Percentiles rank a stretch among this genome's conserved stretches.
Conservation (phyloP, 2,888 invertebrate genomes). For the Chloromyia formosa region DNA sequence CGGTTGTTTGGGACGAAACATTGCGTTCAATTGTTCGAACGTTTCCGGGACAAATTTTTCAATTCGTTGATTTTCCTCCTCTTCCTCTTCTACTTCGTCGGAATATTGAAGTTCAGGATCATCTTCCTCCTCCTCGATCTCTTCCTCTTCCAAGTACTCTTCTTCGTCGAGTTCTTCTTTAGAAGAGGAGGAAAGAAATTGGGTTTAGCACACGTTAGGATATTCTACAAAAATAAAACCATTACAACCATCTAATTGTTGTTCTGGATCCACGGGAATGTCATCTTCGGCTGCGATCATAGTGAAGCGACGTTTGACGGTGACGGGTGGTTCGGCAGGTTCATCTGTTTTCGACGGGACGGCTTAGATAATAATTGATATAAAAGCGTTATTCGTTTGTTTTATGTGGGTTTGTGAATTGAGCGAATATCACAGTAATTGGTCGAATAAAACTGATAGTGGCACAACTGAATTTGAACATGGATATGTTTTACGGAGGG, state of each 20-base stretch:
- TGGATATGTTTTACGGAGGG: no score
- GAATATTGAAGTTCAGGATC: conserved; percentile 47
- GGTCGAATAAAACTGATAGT: background rate
- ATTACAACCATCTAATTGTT: conserved; percentile 57
- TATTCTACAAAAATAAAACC: background rate
- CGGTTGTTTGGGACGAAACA: conserved; percentile 54
- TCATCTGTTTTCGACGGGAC: conserved; percentile 49
- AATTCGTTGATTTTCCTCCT: conserved; percentile 53
- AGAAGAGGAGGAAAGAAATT: background rate
- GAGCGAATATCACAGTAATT: no score
- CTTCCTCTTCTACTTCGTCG: conserved; percentile 44
- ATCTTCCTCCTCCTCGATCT: conserved; percentile 48
- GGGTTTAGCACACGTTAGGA: conserved; percentile 1
- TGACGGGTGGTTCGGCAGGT: conserved; percentile 51
- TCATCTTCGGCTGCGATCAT: conserved; percentile 59
- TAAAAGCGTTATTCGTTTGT: no score
- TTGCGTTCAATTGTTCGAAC: conserved; percentile 59
- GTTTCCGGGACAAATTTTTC: conserved; percentile 57
- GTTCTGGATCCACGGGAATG: conserved; percentile 57
- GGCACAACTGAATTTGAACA: background rate
- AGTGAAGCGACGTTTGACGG: conserved; percentile 60
- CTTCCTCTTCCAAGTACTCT: conserved; percentile 56
- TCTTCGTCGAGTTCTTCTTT: conserved; percentile 55
- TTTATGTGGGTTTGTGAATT: no score
- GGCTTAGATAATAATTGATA: conserved; percentile 35